Conservation (phyloP, 2,888 invertebrate genomes). For the Perdita meconis region DNA sequence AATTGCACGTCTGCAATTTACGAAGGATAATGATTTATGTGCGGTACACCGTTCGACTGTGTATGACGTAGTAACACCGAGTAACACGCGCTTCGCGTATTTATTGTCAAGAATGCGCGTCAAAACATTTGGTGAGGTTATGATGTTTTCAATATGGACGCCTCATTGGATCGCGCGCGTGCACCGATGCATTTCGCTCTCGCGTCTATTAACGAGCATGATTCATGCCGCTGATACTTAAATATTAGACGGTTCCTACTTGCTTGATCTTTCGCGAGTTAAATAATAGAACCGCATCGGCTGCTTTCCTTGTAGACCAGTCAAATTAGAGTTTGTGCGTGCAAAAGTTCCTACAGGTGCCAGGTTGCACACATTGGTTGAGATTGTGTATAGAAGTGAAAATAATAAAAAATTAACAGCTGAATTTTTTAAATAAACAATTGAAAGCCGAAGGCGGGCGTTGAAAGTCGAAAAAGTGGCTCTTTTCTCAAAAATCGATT, state of each 20-base stretch:
- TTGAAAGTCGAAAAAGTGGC: no score
- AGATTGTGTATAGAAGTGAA: no score
- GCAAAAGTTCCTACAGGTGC: no score
- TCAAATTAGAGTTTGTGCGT: no score
- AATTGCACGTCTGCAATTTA: neutral
- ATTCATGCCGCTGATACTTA: conserved; percentile 34
- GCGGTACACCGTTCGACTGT: conserved; percentile 4
- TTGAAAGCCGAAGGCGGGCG: no score
- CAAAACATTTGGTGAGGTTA: conserved; percentile 51
- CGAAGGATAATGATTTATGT: neutral
- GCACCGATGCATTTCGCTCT: conserved; percentile 23
- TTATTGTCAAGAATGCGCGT: conserved; percentile 8
- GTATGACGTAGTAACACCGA: no score
- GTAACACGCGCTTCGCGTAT: conserved; percentile 1
- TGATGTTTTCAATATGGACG: conserved; percentile 55
- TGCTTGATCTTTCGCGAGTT: conserved; percentile 29
- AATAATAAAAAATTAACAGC: no score
- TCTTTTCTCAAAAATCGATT: no score
- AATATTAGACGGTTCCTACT: conserved; percentile 13
- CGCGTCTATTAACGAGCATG: conserved; percentile 35
- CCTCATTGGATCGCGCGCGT: conserved; percentile 4
- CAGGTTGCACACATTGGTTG: no score
- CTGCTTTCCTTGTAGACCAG: no score
- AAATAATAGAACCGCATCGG: conserved; percentile 27
- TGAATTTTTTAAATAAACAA: no score